phyloP scores from a whole-genome alignment of 1,140 invertebrate genomes.

The Helicoverpa zea region DNA sequence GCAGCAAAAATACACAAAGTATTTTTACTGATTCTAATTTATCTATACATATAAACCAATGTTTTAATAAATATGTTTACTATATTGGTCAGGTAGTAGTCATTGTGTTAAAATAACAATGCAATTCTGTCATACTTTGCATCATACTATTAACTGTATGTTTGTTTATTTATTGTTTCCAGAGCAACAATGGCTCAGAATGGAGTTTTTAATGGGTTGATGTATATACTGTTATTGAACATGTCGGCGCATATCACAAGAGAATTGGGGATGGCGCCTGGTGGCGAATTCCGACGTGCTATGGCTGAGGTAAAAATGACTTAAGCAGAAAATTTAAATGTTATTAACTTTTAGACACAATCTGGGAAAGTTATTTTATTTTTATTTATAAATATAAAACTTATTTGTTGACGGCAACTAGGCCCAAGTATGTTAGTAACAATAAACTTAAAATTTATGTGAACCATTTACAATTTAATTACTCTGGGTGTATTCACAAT shows the following conservation, averaged over 20 bases:
- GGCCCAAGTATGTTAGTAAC: too few species aligned
- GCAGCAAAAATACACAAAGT: too few species aligned
- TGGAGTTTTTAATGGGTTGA: slow-evolving; percentile 94
- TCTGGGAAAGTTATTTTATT: too few species aligned
- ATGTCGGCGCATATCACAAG: slow-evolving; percentile 97
- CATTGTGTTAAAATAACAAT: too few species aligned
- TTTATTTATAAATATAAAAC: too few species aligned
- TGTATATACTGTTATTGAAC: slow-evolving; percentile 96
- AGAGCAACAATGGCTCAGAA: slow-evolving; percentile 89
- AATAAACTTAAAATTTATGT: too few species aligned
- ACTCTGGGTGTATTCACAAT: too few species aligned
- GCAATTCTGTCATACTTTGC: background rate
- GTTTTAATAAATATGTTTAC: too few species aligned
- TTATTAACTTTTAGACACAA: slow-evolving; percentile 30
- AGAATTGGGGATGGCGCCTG: slow-evolving; percentile 98
- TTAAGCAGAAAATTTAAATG: slow-evolving; percentile 6
- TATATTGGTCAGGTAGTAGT: too few species aligned
- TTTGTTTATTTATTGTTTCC: slow-evolving; percentile 47
- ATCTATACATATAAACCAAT: too few species aligned
- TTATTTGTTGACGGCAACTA: too few species aligned
- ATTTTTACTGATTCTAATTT: too few species aligned
- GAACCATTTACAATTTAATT: background rate
- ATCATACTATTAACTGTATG: background rate
- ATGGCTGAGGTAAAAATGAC: slow-evolving; percentile 91
- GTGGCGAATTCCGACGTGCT: slow-evolving; percentile 97